Evolutionary conservation across 2,113 vertebrate genomes (phyloP), one percentile per base, ranked within the genome.

Genomic region (Otus sunia): DNA sequence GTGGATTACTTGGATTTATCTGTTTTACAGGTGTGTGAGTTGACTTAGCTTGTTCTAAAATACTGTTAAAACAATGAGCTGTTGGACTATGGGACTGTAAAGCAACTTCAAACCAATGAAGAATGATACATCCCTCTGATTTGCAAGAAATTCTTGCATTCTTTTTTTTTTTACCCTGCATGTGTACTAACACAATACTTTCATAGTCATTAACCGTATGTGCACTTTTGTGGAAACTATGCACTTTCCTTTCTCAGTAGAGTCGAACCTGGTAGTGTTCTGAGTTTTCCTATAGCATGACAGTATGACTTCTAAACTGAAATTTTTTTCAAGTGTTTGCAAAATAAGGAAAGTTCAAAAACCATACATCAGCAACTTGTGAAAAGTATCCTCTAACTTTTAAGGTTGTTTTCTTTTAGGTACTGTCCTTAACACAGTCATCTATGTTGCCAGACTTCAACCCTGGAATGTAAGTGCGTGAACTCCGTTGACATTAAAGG

Each of bases 211-310:
- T 98, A 97, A 89, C 86, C 2, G 3, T 64, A 4, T 12, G 92
- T 95, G 97, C 97, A 98, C 97, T 98, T 98, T 95, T 79, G 85
- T 84, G 95, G 97, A 95, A 97, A 93, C 95, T 89, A 82, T 20
- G 92, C 97, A 97, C 97, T 98, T 98, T 97, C 96, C 97, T 96
- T 91, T 94, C 85, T 78, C 56, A 66, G 93, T 96, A 82, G 91
- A 77, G 95, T 88, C 96, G 93, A 97, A 96, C 93, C 82, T 10
- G 56, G 91, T 92, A 47, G 91, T 92, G 86, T 86, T 62, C 85
- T 76, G 83, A 76, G 64, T 88, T 95, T 96, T 96, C 81, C 79
- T 85, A 50, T 37, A 74, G 60, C 87, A 82, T 92, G 96, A 81
- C 59, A 68, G 47, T 92, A 90, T 96, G 96, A 97, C 90, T 96